A percentile compares a stretch with the other conserved stretches of the same genome.
These are phyloP conservation scores for Acanthacorydalis orientalis DNA, from an alignment of 2,888 invertebrate genomes.

Conservation along the genomic window DNA sequence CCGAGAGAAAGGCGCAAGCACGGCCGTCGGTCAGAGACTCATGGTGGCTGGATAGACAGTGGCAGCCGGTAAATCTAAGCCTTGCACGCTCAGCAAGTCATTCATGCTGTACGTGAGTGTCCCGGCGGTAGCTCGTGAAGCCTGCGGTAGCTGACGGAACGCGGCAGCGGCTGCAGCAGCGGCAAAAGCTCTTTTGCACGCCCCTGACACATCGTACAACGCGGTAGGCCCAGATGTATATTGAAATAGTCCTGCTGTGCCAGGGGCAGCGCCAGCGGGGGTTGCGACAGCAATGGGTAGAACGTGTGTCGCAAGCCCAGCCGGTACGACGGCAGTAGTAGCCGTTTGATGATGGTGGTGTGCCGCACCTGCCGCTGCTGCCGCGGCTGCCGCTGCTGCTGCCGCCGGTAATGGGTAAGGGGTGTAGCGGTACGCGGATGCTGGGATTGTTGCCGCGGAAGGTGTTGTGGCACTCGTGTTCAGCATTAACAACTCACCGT, in stretches of 20 bases:
- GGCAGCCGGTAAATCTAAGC: conserved; percentile 39
- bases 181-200: conserved; percentile 36
- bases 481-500: conserved; percentile 93
- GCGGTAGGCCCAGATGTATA: conserved; percentile 19
- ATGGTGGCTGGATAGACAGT: conserved; percentile 55
- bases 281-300: conserved; percentile 14
- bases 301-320: conserved; percentile 17
- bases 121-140: conserved; percentile 33
- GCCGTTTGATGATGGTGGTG: conserved; percentile 9
- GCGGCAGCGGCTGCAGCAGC: conserved; percentile 35
- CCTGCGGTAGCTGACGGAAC: conserved; percentile 28
- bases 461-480: conserved; percentile 36
- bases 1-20: conserved; percentile 4
- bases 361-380: no score
- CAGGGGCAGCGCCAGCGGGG: conserved; percentile 24
- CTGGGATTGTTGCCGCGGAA: conserved; percentile 21
- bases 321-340: background rate
- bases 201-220: conserved; percentile 32
- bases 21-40: conserved; percentile 43
- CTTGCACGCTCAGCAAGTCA: conserved; percentile 53
- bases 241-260: conserved; percentile 17
- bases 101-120: conserved; percentile 49
- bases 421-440: conserved; percentile 38
- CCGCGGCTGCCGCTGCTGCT: conserved; percentile 14
- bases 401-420: conserved; percentile 42